Conservation (phyloP, 92 coral and sea anemone genomes). For the Ricordea florida region DNA sequence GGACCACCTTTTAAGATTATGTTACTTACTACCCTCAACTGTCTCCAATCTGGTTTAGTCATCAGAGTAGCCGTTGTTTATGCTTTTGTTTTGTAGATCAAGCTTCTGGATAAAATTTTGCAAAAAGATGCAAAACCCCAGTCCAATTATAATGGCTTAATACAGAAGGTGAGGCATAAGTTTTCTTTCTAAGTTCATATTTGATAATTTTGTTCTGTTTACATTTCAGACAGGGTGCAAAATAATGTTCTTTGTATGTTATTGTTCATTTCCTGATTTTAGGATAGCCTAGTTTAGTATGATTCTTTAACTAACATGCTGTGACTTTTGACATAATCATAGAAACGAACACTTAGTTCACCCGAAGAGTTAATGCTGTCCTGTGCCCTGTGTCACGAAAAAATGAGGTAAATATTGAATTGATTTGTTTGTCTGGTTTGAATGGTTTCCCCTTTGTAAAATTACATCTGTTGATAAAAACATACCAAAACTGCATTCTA, state of each 20-base stretch:
- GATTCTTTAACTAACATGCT: too few species aligned
- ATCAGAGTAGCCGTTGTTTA: neutral
- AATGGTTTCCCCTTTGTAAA: neutral
- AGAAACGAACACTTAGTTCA: too few species aligned
- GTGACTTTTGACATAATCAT: too few species aligned
- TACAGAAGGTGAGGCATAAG: conserved; percentile 52
- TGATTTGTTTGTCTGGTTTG: neutral
- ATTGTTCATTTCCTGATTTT: too few species aligned
- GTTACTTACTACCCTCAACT: too few species aligned
- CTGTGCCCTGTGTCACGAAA: conserved; percentile 90
- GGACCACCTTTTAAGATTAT: too few species aligned
- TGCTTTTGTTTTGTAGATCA: conserved; percentile 49
- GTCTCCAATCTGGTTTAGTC: neutral
- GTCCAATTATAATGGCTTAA: conserved; percentile 60
- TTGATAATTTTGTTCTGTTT: neutral
- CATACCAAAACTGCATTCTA: too few species aligned
- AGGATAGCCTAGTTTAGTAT: too few species aligned
- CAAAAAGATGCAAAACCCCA: conserved; percentile 73
- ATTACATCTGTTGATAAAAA: too few species aligned
- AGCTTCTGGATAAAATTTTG: conserved; percentile 73
- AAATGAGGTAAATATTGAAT: conserved; percentile 66
- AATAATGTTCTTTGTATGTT: too few species aligned
- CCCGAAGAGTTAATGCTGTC: conserved; percentile 85
- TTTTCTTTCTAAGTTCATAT: neutral
- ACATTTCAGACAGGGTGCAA: conserved; percentile 14